Evolutionary conservation across 2,113 vertebrate species (phyloP), one percentile per base, ranked within the genome.

Genomic region (Lophius piscatorius): DNA sequence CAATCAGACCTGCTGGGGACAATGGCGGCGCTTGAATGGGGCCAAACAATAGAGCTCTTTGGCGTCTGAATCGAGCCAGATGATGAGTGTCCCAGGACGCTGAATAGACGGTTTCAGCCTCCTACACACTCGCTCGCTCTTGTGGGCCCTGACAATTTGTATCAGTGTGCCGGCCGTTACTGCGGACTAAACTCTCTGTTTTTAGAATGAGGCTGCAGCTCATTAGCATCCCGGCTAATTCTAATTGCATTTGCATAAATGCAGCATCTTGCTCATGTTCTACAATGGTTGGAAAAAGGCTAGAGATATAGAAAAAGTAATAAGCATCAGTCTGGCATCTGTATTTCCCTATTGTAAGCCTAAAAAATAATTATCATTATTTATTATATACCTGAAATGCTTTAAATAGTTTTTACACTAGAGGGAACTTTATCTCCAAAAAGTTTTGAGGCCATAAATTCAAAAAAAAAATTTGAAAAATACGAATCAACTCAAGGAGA

Each of bases 31-130:
- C 80, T 85, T 85, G 73, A 86, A 89, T 80, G 77, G 64, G 76
- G 57, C 80, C 75, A 79, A 84, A 88, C 88, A 90, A 90, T 81
- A 55, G 69, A 38, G 48, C 70, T 85, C 76, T 84, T 84, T 84
- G 74, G 75, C 77, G 63, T 84, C 60, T 76, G 74, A 83, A 81
- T 70, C 34, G 13, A 79, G 70, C 87, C 81, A 78, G 76, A 80
- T 78, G 83, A 83, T 75, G 80, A 74, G 80, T 70, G 56, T 82
- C 80, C 74, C 83, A 73, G 61, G 59, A 74, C 77, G 63, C 44
- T 84, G 80, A 88, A 86, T 80, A 63, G 77, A 48, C 67, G 38
- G 75, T 64, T 74, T 80, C 68, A 74, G 65, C 83, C 78, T 82
- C 83, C 81, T 75, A 82, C 82, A 76, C 72, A 31, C 47, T 51